Base-by-base conservation (phyloP, 2,113 vertebrate genomes). In the Orthonyx spaldingii region DNA sequence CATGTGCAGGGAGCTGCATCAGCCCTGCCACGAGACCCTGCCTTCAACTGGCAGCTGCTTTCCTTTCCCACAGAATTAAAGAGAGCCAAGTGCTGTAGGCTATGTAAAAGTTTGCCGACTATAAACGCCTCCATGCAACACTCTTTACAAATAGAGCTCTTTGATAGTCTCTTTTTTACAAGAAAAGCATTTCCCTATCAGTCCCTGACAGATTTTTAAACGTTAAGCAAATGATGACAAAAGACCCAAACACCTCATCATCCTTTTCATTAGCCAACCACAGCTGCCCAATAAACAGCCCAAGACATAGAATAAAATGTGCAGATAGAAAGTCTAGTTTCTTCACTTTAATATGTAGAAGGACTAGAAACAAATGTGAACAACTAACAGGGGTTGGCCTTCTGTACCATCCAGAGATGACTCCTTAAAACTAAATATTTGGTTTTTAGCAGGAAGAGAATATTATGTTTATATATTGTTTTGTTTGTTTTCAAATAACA, bases 21-120 rank as follows among this genome's bases (percentile, higher is more conserved):
- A 20, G 53, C 87, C 84, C 75, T 74, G 89, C 87, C 16, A 42
- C 55, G 59, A 90, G 74, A 94, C 84, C 84, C 57, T 56, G 61
- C 69, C 26, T 84, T 70, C 65, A 0, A 27, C 46, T 13, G 30
- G 60, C 49, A 46, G 22, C 39, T 46, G 72, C 89, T 60, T 90
- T 71, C 19, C 0, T 56, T 87, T 90, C 87, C 65, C 81, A 46
- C 57, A 87, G 28, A 15, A 35, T 15, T 71, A 49, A 41, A 41
- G 11, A 60, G 9, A 91, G n/a, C 53, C 66, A 77, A 94, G 46
- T 30, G 75, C 92, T 88, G 85, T 44, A 68, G 90, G 92, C 92
- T 91, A 64, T 32, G 83, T 49, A 80, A 86, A 94, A 80, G 78
- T 85, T 85, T n/a, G 24, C 66, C 3, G 46, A 39, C 70, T 78